Evolutionary conservation across 2,888 invertebrate genomes (phyloP), one percentile per base, ranked within the genome.

Genomic region (Acanthosepion lycidas): DNA sequence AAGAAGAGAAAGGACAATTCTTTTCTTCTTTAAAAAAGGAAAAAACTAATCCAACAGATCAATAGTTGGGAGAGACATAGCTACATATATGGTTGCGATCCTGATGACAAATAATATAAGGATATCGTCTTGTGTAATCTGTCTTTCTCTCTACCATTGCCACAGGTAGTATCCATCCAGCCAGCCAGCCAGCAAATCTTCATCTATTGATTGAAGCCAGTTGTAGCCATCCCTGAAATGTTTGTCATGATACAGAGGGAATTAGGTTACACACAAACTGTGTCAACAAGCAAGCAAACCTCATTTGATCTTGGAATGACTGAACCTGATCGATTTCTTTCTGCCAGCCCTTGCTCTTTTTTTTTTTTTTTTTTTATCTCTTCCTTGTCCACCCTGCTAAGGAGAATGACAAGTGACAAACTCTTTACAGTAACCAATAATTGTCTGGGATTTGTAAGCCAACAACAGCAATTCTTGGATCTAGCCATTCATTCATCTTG

Each of bases 401-500:
- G 4, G 64, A 64, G 64, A 26, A 33, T 15, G 33, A 78, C n/a
- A 78, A 78, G 78, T 78, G 78, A 78, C 78, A 78, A 78, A 78
- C 78, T 78, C 78, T 78, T 78, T n/a, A 12, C 78, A n/a, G 78
- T 78, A 78, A 15, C 78, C 78, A 78, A 78, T 78, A 78, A 78
- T 78, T 78, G 78, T 78, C n/a, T 78, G 78, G n/a, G 78, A 78
- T 78, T 78, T 78, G 78, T 78, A 78, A 78, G 78, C 78, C 78
- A 78, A 78, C n/a, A 78, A n/a, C 78, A 78, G 78, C 78, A 78
- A 78, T 78, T 33, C 78, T 78, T 78, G 78, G 4, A 33, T 78
- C n/a, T 33, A n/a, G 78, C n/a, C 78, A 33, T 78, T 78, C 78
- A 78, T 78, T 78, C 78, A 78, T n/a, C 78, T 78, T 78, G 78